These are phyloP conservation scores for Asteroscopus sphinx DNA, from an alignment of 2,888 invertebrate species.

Conservation along the genomic window DNA sequence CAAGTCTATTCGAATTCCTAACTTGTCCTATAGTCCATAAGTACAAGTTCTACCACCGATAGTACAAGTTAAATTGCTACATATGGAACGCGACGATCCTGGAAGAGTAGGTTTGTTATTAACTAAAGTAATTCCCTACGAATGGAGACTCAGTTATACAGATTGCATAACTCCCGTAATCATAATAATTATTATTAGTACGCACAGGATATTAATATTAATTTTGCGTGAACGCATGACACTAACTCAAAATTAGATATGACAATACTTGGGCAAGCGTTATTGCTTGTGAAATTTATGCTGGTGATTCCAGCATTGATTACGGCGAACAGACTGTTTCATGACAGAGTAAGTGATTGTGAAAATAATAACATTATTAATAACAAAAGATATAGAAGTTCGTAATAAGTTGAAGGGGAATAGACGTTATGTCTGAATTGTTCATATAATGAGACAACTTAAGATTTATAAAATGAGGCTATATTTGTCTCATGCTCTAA, in stretches of 20 bases:
- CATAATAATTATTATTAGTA: conserved; percentile 43
- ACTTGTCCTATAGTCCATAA: conserved; percentile 16
- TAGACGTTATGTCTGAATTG: too few relatives aligned
- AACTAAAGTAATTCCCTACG: conserved; percentile 36
- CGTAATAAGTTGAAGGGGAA: too few relatives aligned
- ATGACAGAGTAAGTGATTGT: not conserved
- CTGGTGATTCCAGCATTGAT: conserved; percentile 6
- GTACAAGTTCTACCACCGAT: conserved; percentile 31
- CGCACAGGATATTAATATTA: conserved; percentile 48
- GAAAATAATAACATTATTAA: not conserved
- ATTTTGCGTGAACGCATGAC: conserved; percentile 45
- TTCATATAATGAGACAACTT: too few relatives aligned
- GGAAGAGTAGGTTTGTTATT: conserved; percentile 32
- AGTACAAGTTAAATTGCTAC: conserved; percentile 51
- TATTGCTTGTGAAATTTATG: conserved; percentile 8
- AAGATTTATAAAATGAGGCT: too few relatives aligned
- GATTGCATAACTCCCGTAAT: conserved; percentile 41
- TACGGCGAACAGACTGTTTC: conserved; percentile 1
- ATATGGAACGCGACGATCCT: conserved; percentile 23
- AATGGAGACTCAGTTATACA: conserved; percentile 33
- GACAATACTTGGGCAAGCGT: conserved; percentile 17
- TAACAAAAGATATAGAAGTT: too few relatives aligned
- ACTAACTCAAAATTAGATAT: conserved; percentile 50
- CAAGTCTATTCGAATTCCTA: conserved; percentile 25
- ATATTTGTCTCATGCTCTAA: too few relatives aligned